Percentiles rank a stretch among this genome's conserved stretches.
These are phyloP conservation scores for Drosophila virilis DNA, from an alignment of 1,140 invertebrate genomes.

Conservation along the genomic window DNA sequence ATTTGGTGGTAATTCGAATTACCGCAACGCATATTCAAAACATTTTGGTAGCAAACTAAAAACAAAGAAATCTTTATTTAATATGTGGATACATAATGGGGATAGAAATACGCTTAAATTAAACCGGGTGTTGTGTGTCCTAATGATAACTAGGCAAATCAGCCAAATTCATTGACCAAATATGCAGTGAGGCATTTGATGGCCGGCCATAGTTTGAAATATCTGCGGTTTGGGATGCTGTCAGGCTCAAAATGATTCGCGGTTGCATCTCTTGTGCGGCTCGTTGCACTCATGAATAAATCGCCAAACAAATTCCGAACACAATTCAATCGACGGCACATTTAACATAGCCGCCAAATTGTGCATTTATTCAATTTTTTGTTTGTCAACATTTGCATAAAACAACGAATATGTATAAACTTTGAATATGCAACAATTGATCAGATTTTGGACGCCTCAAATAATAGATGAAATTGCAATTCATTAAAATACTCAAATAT, in stretches of 20 bases:
- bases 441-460: neutral
- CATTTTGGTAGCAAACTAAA: neutral
- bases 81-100: neutral
- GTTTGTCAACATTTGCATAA: constrained; percentile 10
- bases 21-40: neutral
- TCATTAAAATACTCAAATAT: neutral
- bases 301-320: constrained; percentile 30
- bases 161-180: constrained; percentile 29
- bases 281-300: constrained; percentile 49
- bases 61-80: neutral
- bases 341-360: constrained; percentile 24
- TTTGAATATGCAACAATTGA: neutral
- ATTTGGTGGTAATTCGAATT: neutral
- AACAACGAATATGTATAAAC: neutral
- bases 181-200: constrained; percentile 39
- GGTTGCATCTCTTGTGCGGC: constrained; percentile 23
- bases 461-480: neutral
- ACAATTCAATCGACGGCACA: constrained; percentile 15
- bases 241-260: constrained; percentile 46
- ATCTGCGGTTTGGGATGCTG: constrained; percentile 36
- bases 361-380: constrained; percentile 26
- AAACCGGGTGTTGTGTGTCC: neutral
- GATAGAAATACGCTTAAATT: constrained; percentile 21
- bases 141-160: constrained; percentile 44
- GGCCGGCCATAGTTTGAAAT: constrained; percentile 16